A percentile compares a stretch with the other conserved stretches of the same genome.
Evolutionary conservation across 2,797 vertebrate genomes (phyloP).

Genomic region (Mionectes olivaceus): DNA sequence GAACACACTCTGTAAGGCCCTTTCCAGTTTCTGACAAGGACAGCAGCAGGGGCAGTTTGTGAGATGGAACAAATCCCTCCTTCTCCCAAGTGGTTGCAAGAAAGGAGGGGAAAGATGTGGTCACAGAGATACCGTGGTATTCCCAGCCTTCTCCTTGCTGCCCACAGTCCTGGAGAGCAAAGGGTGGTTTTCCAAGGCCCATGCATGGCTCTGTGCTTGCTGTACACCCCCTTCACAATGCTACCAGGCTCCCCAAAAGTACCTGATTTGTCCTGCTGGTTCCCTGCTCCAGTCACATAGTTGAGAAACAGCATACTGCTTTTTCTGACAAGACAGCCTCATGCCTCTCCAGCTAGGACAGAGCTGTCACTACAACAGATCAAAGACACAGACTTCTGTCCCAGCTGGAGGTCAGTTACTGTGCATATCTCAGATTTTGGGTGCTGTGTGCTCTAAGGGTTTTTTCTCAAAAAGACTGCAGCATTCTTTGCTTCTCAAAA

Average conservation of each 20-base stretch:
- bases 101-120: neutral
- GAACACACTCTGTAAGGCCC: rapidly evolving
- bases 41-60: rapidly evolving
- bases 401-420: neutral
- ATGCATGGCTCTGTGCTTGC: rapidly evolving
- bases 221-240: neutral
- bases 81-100: neutral
- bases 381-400: neutral
- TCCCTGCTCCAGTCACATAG: neutral
- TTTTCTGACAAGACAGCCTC: neutral
- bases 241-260: neutral
- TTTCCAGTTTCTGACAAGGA: neutral
- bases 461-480: neutral
- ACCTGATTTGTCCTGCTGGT: neutral
- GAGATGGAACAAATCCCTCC: neutral
- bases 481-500: neutral
- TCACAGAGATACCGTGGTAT: neutral
- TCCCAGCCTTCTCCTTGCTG: neutral
- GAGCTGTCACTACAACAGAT: neutral
- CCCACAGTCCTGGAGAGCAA: rapidly evolving
- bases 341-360: neutral
- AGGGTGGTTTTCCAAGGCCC: neutral
- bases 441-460: neutral
- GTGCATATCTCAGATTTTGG: neutral
- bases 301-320: neutral